Conservation (phyloP, 64 coral and sea anemone species). For the Platygyra sinensis region DNA sequence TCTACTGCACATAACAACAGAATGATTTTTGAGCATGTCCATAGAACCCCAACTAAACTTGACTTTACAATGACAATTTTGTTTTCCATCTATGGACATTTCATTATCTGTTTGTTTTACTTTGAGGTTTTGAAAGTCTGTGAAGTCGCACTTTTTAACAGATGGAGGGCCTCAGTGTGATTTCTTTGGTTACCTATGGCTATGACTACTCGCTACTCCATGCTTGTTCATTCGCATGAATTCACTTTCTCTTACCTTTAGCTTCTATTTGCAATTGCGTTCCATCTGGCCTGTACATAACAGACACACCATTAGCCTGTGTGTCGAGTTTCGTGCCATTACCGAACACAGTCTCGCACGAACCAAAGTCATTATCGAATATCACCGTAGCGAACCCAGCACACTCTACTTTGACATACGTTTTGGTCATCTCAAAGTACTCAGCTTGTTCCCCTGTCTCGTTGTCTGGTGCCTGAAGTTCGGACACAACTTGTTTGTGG, state of each 20-base stretch:
- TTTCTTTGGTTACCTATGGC: no score
- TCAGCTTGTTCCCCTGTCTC: slow-evolving; percentile 88
- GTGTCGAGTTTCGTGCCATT: slow-evolving; percentile 79
- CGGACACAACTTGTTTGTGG: slow-evolving; percentile 58
- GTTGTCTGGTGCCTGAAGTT: slow-evolving; percentile 71
- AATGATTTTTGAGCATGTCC: no score
- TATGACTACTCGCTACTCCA: no score
- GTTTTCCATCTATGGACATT: no score
- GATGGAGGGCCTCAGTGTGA: no score
- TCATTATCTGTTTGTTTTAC: no score
- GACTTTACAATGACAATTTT: no score
- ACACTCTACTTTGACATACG: slow-evolving; percentile 91
- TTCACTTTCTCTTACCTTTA: slow-evolving; percentile 65
- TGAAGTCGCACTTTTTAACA: no score
- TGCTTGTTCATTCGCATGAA: neutral
- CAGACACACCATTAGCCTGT: slow-evolving; percentile 70
- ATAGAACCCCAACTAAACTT: no score
- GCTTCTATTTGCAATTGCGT: slow-evolving; percentile 67
- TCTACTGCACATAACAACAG: no score
- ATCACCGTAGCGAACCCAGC: slow-evolving; percentile 80
- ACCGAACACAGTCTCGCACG: slow-evolving; percentile 81
- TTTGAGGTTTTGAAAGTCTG: no score
- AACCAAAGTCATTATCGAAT: slow-evolving; percentile 71
- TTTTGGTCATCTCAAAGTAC: slow-evolving; percentile 43
- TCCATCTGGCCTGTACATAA: slow-evolving; percentile 69